Conservation (phyloP, 2,797 vertebrate species). For the Peromyscus melanophrys region DNA sequence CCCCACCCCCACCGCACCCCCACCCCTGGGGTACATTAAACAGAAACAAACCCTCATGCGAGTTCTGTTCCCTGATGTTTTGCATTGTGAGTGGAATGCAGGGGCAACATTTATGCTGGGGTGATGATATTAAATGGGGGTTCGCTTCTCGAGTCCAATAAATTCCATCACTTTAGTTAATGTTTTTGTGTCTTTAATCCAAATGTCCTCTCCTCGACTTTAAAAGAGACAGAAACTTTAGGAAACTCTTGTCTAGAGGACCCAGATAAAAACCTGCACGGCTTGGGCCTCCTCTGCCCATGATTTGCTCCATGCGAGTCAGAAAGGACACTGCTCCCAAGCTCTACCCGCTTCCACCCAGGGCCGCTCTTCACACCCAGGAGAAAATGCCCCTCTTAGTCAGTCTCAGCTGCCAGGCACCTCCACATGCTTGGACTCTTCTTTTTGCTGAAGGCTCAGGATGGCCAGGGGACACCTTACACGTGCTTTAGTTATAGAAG, state of each 20-base stretch:
- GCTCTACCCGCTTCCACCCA: background rate
- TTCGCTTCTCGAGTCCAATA: slow-evolving; percentile 62
- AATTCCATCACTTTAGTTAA: slow-evolving; percentile 59
- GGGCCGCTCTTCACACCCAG: background rate
- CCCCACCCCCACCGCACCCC: slow-evolving; percentile 33
- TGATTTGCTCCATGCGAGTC: slow-evolving; percentile 2
- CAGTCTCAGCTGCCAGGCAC: background rate
- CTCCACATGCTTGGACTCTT: background rate
- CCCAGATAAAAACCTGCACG: background rate
- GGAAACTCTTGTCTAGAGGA: background rate
- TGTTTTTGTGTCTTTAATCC: slow-evolving; percentile 52
- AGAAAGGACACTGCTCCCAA: background rate
- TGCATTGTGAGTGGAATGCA: slow-evolving; percentile 81
- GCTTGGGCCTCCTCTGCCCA: background rate
- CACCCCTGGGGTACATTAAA: slow-evolving; percentile 83
- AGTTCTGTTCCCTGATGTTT: slow-evolving; percentile 84
- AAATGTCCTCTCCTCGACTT: slow-evolving; percentile 23
- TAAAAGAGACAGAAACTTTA: slow-evolving; percentile 14
- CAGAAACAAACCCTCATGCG: slow-evolving; percentile 83
- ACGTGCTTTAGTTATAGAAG: background rate
- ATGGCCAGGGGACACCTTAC: background rate
- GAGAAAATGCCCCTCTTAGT: background rate
- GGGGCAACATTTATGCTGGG: slow-evolving; percentile 57
- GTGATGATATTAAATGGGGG: slow-evolving; percentile 67
- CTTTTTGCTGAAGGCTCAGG: background rate